phyloP scores from a whole-genome alignment of 2,888 invertebrate species.

The Parnassius glacialis region DNA sequence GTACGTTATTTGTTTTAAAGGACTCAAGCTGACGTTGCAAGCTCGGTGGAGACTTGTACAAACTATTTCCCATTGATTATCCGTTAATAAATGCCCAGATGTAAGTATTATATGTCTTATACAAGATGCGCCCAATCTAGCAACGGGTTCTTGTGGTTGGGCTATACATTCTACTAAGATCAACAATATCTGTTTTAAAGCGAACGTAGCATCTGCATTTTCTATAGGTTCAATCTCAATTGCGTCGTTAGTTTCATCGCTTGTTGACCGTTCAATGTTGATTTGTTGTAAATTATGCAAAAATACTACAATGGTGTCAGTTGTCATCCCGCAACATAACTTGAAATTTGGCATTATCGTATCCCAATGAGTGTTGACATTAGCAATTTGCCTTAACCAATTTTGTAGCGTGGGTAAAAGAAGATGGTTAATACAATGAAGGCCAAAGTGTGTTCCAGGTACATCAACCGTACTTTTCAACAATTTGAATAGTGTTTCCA shows the following conservation, averaged over 20 bases:
- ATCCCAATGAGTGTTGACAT: conserved; percentile 87
- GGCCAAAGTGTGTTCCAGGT: conserved; percentile 93
- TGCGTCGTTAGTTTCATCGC: conserved; percentile 62
- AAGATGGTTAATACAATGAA: conserved; percentile 95
- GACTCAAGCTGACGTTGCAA: conserved; percentile 92
- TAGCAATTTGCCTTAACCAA: conserved; percentile 90
- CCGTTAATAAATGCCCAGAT: conserved; percentile 89
- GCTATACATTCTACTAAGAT: conserved; percentile 95
- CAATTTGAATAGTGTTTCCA: conserved; percentile 93
- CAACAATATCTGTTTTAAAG: conserved; percentile 91
- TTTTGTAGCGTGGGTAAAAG: conserved; percentile 95
- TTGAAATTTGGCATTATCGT: conserved; percentile 94
- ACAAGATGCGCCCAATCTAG: conserved; percentile 95
- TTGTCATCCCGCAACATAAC: conserved; percentile 95
- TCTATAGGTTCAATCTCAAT: conserved; percentile 78
- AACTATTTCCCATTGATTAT: conserved; percentile 93
- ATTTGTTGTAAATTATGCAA: conserved; percentile 87
- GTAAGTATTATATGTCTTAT: conserved; percentile 92
- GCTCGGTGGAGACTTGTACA: conserved; percentile 91
- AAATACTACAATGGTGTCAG: conserved; percentile 94
- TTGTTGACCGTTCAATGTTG: conserved; percentile 60
- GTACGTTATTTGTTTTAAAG: conserved; percentile 92
- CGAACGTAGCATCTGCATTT: conserved; percentile 83
- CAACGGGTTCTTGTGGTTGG: conserved; percentile 93
- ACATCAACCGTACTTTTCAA: conserved; percentile 87